Percentiles rank a stretch among this genome's conserved stretches.
Evolutionary conservation across 1,140 invertebrate genomes (phyloP).

Genomic region (Alviniconcha marisindica): DNA sequence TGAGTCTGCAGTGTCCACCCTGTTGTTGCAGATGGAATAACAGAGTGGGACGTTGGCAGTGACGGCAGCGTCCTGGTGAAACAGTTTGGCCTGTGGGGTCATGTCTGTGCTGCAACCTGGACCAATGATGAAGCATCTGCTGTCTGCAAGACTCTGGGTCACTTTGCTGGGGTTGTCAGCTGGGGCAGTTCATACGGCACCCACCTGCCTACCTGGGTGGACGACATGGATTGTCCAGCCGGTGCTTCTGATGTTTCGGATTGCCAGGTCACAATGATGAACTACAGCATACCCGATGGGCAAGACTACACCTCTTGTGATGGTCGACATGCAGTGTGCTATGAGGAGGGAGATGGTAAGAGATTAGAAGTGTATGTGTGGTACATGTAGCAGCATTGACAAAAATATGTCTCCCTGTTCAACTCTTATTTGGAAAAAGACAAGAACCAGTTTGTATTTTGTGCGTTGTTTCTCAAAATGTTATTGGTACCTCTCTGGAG

Average conservation of each 20-base stretch:
- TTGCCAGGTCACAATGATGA: neutral
- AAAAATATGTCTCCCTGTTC: no score
- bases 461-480: no score
- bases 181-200: neutral
- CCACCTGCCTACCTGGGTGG: neutral
- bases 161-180: neutral
- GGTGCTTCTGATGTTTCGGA: neutral
- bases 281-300: neutral
- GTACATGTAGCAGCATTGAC: no score
- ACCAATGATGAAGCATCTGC: neutral
- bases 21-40: neutral
- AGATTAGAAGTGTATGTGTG: no score
- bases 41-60: neutral
- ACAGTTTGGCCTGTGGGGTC: constrained; percentile 22
- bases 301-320: neutral
- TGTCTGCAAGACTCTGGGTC: neutral
- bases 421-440: no score
- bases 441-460: no score
- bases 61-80: constrained; percentile 3
- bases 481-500: no score
- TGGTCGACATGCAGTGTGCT: neutral
- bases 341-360: neutral
- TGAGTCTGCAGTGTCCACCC: neutral
- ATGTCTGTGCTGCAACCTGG: neutral
- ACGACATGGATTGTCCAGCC: neutral